Base-by-base conservation (phyloP, 2,888 invertebrate genomes). In the Heliconius sara region DNA sequence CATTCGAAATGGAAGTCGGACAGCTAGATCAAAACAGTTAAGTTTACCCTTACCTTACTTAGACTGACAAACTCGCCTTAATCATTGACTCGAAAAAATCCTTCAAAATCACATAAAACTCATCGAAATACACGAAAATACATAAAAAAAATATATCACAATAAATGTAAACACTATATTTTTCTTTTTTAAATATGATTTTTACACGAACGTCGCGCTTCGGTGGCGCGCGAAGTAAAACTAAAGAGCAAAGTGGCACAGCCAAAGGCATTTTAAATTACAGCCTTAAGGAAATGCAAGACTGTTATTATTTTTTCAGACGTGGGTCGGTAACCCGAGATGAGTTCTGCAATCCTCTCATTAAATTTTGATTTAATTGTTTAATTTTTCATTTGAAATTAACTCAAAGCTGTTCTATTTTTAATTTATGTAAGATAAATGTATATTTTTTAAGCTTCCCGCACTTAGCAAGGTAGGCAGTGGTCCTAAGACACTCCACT, bases 191-290 rank as follows among this genome's bases (percentile, higher is more conserved):
- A 34, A 84, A 88, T 84, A 90, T 88, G 86, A 87, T 87, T 82
- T 83, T 76, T 83, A 70, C 83, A 79, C 80, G 81, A 83, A 89
- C 93, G 93, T 90, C 90, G 85, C 88, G 86, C 91, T 87, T 85
- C 85, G 87, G 66, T 90, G 87, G 86, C 88, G 90, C 88, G 89
- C 91, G 86, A 87, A 86, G 88, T 87, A 86, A 85, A 80, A 93
- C 93, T 93, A 91, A 86, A 65, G 16, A 65, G 27, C 65, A 30
- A 65, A 84, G 78, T 78, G 85, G 77, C 79, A 75, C 80, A 79
- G 76, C 77, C 75, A 78, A 78, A 81, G 83, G 82, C 72, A 72
- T 70, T 83, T 80, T 63, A 82, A 84, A 85, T 85, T 86, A 86
- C 85, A 86, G 80, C 76, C 78, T 79, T 57, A 73, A 82, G 84